Base-by-base conservation (phyloP, 1,140 invertebrate species). In the Microplitis mediator region DNA sequence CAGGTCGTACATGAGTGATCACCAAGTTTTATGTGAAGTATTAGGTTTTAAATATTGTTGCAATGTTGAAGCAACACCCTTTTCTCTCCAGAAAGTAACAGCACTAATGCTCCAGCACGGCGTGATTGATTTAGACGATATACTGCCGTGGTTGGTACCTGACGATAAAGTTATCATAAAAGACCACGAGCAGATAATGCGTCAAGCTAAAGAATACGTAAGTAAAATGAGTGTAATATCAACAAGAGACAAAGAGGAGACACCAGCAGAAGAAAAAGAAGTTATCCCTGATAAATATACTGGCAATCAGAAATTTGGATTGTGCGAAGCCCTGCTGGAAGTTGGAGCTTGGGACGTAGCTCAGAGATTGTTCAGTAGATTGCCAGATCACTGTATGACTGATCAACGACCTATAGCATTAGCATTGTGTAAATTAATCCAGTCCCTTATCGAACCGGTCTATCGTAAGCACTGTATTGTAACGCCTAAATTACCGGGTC, bases 301-400 rank as follows among this genome's bases (percentile, higher is more conserved):
- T 81, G 89, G 86, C 70, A 99, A 99, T 88, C 97, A 99, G 86
- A 99, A 99, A 84, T 91, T 99, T 78, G 94, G 95, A 51, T 87
- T 99, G 4, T 94, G 95, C 81, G 94, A 97, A 84, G 96, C 96
- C 1, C 84, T 99, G 4, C 82, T 99, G 4, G 90, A 92, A 77
- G 91, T 98, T 74, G 97, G 95, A 16, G 95, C 95, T 77, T 99
- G 97, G 97, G 90, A 92, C 9, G 93, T 94, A 80, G 96, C 95
- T 6, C 88, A 92, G 68, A 88, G 89, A 63, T 88, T 99, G 50
- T 92, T 96, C 23, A 91, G 92, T 70, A 89, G 92, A 67, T 89
- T 98, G 69, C 97, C 97, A 2, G 93, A 95, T 58, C 92, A 92
- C 83, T 94, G 91, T 82, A 90, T 94, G 9, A 90, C 94, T 0